These are phyloP conservation scores for Chrysina gloriosa DNA, from an alignment of 2,888 invertebrate species.

Conservation along the genomic window DNA sequence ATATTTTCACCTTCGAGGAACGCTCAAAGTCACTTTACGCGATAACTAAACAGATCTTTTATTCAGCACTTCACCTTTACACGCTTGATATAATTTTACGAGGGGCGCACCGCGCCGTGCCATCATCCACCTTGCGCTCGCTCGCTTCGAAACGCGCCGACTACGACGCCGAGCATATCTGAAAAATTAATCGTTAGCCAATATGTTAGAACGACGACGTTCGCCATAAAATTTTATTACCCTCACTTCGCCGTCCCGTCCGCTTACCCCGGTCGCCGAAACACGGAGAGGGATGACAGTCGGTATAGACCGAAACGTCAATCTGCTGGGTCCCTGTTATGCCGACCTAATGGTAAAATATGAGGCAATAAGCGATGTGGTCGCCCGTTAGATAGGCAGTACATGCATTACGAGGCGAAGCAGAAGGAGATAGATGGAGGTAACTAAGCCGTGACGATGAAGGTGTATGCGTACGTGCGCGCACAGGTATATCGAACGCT, in stretches of 20 bases:
- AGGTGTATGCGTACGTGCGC: neutral
- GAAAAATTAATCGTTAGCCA: conserved; percentile 31
- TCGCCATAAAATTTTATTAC: conserved; percentile 41
- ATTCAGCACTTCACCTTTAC: conserved; percentile 8
- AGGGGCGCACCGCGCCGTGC: neutral
- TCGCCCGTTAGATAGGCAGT: neutral
- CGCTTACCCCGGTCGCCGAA: neutral
- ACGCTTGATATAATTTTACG: conserved; percentile 6
- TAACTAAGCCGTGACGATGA: neutral
- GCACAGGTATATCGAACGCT: neutral
- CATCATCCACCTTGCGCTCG: neutral
- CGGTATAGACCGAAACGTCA: conserved; percentile 30
- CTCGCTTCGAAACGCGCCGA: neutral
- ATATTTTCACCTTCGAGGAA: too few relatives aligned
- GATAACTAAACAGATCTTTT: conserved; percentile 2
- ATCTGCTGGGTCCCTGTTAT: conserved; percentile 14
- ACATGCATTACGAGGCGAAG: neutral
- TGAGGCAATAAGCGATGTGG: conserved; percentile 28
- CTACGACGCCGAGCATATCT: neutral
- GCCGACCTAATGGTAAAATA: conserved; percentile 33
- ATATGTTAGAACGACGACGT: conserved; percentile 34
- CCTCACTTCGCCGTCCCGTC: neutral
- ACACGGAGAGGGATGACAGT: conserved; percentile 9
- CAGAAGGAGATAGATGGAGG: neutral
- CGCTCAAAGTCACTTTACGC: too few relatives aligned